Evolutionary conservation across 2,888 invertebrate species (phyloP).

Genomic region (Acleris emargana): DNA sequence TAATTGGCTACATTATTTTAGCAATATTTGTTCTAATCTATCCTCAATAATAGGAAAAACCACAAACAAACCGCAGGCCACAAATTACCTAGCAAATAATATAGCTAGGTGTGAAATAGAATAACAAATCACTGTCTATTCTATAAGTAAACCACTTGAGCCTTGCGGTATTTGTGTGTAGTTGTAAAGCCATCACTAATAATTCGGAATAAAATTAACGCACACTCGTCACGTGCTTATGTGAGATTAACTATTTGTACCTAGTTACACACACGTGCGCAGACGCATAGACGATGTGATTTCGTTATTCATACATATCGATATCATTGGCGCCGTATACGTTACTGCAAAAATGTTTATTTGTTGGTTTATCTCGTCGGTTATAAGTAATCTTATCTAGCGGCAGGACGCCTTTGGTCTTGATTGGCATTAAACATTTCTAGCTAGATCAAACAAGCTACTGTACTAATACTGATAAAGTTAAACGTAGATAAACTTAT

Average conservation of each 20-base stretch:
- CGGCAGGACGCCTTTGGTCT: constrained; percentile 18
- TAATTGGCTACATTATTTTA: too few species aligned
- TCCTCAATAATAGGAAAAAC: neutral
- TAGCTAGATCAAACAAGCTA: constrained; percentile 14
- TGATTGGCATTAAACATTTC: constrained; percentile 13
- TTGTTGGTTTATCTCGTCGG: constrained; percentile 10
- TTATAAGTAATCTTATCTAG: constrained; percentile 12
- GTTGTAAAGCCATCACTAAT: too few species aligned
- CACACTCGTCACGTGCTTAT: neutral
- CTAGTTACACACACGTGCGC: too few species aligned
- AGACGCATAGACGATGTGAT: too few species aligned
- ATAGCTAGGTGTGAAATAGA: too few species aligned
- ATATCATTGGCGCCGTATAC: constrained; percentile 11
- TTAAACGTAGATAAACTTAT: too few species aligned
- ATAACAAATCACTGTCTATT: too few species aligned
- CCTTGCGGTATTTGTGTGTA: too few species aligned
- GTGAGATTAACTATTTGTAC: too few species aligned
- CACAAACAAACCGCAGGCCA: neutral
- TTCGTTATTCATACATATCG: neutral
- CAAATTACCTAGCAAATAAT: neutral
- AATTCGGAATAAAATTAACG: neutral
- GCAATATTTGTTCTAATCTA: too few species aligned
- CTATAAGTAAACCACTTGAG: too few species aligned
- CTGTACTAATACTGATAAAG: constrained; percentile 1
- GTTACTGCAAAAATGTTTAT: constrained; percentile 14